Conservation (phyloP, 2,888 invertebrate genomes). For the Pyrocoelia pectoralis region DNA sequence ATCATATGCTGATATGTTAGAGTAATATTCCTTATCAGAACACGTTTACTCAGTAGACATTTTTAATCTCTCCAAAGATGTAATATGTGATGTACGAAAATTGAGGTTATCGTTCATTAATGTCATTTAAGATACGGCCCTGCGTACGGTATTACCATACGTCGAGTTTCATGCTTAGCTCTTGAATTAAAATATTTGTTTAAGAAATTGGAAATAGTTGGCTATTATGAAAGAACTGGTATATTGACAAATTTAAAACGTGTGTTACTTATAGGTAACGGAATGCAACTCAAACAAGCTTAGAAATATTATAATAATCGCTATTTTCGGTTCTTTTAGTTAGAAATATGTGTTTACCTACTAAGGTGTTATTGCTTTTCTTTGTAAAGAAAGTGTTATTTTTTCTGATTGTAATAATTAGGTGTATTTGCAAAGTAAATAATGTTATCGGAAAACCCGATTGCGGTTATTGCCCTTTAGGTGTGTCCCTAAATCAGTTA, state of each 20-base stretch:
- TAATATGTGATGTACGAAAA: too few species aligned
- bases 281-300: background rate
- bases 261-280: constrained; percentile 7
- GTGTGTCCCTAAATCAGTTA: constrained; percentile 22
- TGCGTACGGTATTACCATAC: background rate
- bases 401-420: constrained; percentile 23
- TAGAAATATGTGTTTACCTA: background rate
- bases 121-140: too few species aligned
- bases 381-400: background rate
- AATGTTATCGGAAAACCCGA: constrained; percentile 25
- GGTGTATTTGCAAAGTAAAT: constrained; percentile 32
- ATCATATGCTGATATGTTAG: too few species aligned
- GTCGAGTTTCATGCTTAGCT: background rate
- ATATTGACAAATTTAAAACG: constrained; percentile 10
- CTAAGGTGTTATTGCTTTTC: background rate
- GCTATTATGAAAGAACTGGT: constrained; percentile 5
- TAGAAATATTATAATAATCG: background rate
- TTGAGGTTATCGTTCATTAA: too few species aligned
- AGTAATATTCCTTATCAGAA: too few species aligned
- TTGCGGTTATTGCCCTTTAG: constrained; percentile 34
- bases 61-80: too few species aligned
- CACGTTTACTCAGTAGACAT: too few species aligned
- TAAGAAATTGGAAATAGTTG: constrained; percentile 2
- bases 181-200: constrained; percentile 1
- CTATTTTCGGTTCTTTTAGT: background rate